phyloP scores from a whole-genome alignment of 2,888 invertebrate genomes.

The Eupithecia inturbata region DNA sequence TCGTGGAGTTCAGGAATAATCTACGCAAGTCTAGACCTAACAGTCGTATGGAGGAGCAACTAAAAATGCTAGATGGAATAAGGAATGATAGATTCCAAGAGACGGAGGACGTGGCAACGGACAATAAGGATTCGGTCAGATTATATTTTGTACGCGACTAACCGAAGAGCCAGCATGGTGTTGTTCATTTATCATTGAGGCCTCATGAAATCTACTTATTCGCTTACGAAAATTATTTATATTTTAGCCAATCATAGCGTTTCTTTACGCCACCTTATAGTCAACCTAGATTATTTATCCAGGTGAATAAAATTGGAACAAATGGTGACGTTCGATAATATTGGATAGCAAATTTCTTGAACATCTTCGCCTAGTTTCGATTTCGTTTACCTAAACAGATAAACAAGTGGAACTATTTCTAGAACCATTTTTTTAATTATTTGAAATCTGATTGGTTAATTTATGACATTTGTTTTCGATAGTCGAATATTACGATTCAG shows the following conservation, averaged over 20 bases:
- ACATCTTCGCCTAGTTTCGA: background rate
- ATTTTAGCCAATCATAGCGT: constrained; percentile 6
- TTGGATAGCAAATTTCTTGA: background rate
- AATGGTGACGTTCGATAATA: background rate
- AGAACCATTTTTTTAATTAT: background rate
- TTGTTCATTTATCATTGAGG: constrained; percentile 33
- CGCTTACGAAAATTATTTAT: constrained; percentile 8
- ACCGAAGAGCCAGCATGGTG: constrained; percentile 45
- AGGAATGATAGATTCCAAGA: constrained; percentile 69
- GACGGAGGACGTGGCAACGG: constrained; percentile 63
- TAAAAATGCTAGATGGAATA: constrained; percentile 72
- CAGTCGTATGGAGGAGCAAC: constrained; percentile 73
- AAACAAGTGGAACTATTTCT: background rate
- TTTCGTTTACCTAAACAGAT: background rate
- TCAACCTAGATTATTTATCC: background rate
- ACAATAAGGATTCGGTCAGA: constrained; percentile 77
- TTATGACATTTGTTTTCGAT: constrained; percentile 1
- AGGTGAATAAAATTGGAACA: background rate
- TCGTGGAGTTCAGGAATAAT: constrained; percentile 60
- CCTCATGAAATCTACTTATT: background rate
- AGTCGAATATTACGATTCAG: background rate
- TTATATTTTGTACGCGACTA: constrained; percentile 47
- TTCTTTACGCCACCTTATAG: background rate
- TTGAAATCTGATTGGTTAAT: background rate
- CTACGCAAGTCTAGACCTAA: constrained; percentile 60